Conservation (phyloP, 1,140 invertebrate genomes). For the Hycleus phaleratus region DNA sequence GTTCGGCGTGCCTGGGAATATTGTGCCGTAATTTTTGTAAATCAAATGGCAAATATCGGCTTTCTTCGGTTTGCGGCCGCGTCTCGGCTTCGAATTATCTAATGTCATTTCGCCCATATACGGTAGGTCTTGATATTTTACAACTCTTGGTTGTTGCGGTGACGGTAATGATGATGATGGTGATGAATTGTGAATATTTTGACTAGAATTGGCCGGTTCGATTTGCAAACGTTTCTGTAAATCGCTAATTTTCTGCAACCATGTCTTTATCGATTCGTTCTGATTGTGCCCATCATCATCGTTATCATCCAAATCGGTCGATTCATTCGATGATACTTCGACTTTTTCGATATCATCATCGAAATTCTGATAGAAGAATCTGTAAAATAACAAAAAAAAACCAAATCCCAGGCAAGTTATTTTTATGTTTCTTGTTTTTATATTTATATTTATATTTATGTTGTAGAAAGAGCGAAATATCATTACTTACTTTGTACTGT, state of each 20-base stretch:
- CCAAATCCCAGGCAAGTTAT: no score
- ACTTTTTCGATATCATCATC: constrained; percentile 35
- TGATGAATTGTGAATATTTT: background rate
- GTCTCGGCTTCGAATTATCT: constrained; percentile 73
- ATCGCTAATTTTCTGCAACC: constrained; percentile 62
- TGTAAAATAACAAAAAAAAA: no score
- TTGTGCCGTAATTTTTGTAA: constrained; percentile 82
- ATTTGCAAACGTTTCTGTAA: constrained; percentile 30
- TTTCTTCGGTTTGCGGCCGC: constrained; percentile 81
- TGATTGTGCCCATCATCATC: constrained; percentile 31
- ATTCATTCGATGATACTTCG: constrained; percentile 30
- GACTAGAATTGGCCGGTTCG: constrained; percentile 17
- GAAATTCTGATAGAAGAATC: constrained; percentile 11
- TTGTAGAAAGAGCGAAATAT: background rate
- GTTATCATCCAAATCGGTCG: constrained; percentile 25
- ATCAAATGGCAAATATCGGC: constrained; percentile 86
- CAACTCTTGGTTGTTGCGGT: constrained; percentile 33
- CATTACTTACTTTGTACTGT: constrained; percentile 16
- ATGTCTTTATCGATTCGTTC: constrained; percentile 60
- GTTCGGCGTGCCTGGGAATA: constrained; percentile 64
- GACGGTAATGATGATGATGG: no score
- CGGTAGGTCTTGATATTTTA: constrained; percentile 74
- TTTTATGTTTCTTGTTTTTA: background rate
- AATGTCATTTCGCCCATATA: constrained; percentile 87
- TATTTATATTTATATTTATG: background rate